Conservation (phyloP, 2,113 vertebrate species). For the Ascaphus truei region DNA sequence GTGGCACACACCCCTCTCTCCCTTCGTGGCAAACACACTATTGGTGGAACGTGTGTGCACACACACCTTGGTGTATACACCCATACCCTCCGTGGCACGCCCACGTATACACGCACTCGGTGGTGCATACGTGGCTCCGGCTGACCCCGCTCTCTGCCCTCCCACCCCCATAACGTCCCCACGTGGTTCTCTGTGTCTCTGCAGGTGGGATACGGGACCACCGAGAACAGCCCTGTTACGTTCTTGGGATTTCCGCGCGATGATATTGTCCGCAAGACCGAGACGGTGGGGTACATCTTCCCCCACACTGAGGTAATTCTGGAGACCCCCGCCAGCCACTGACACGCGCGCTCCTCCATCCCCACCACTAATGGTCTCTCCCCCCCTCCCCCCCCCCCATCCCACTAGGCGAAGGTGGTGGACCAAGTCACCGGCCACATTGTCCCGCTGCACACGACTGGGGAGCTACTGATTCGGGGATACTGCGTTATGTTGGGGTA, state of each 20-base stretch:
- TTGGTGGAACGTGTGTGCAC: no score
- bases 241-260: slow-evolving; percentile 73
- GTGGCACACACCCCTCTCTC: no score
- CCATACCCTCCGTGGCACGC: no score
- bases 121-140: no score
- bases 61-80: no score
- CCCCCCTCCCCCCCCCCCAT: neutral
- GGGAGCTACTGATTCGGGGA: slow-evolving; percentile 83
- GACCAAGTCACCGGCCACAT: slow-evolving; percentile 54
- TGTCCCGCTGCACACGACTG: slow-evolving; percentile 64
- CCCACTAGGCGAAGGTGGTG: slow-evolving; percentile 77
- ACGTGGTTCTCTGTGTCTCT: slow-evolving; percentile 20
- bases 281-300: slow-evolving; percentile 73
- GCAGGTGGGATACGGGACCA: slow-evolving; percentile 87
- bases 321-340: neutral
- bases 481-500: slow-evolving; percentile 91
- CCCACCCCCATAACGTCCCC: neutral
- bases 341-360: neutral
- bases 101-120: no score
- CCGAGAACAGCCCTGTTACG: slow-evolving; percentile 92
- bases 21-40: no score
- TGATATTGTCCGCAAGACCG: slow-evolving; percentile 57
- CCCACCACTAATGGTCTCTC: no score
- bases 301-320: slow-evolving; percentile 83
- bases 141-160: no score